Conservation (phyloP, 2,888 invertebrate genomes). For the Drosophila diplacantha region DNA sequence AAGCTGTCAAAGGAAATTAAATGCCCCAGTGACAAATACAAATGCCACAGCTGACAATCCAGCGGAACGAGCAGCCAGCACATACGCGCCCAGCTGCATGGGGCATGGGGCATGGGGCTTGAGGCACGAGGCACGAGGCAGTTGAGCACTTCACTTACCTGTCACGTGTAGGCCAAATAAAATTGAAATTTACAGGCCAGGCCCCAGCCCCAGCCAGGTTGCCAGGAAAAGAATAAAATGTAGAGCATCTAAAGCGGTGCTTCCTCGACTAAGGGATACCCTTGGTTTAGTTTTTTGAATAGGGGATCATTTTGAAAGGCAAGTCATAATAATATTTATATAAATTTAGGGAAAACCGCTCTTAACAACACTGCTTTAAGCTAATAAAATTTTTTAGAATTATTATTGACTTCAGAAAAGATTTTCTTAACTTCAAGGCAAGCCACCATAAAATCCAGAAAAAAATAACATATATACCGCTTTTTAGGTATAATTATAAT, state of each 20-base stretch:
- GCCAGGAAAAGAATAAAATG: constrained; percentile 3
- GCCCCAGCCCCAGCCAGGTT: too few relatives aligned
- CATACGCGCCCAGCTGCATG: constrained; percentile 5
- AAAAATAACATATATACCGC: too few relatives aligned
- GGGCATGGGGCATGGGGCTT: not conserved
- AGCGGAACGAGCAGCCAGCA: constrained; percentile 10
- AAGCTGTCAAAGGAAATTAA: constrained; percentile 64
- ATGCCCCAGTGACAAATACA: constrained; percentile 65
- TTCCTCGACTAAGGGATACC: not conserved
- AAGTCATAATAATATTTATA: not conserved
- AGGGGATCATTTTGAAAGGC: not conserved
- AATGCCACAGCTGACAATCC: constrained; percentile 42
- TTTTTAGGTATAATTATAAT: too few relatives aligned
- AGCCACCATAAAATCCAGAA: too few relatives aligned
- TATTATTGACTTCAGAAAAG: too few relatives aligned
- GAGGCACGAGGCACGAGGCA: not conserved
- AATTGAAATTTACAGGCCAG: constrained; percentile 63
- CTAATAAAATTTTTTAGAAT: too few relatives aligned
- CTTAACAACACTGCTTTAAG: too few relatives aligned
- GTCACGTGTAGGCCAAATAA: constrained; percentile 69
- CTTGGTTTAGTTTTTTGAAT: not conserved
- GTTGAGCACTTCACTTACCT: constrained; percentile 41
- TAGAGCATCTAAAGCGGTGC: not conserved
- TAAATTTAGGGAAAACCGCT: too few relatives aligned
- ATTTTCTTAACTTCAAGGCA: too few relatives aligned